A percentile compares a stretch with the other conserved stretches of the same genome.
phyloP scores from a whole-genome alignment of 2,797 vertebrate species.

The Toxotes lorentzi region DNA sequence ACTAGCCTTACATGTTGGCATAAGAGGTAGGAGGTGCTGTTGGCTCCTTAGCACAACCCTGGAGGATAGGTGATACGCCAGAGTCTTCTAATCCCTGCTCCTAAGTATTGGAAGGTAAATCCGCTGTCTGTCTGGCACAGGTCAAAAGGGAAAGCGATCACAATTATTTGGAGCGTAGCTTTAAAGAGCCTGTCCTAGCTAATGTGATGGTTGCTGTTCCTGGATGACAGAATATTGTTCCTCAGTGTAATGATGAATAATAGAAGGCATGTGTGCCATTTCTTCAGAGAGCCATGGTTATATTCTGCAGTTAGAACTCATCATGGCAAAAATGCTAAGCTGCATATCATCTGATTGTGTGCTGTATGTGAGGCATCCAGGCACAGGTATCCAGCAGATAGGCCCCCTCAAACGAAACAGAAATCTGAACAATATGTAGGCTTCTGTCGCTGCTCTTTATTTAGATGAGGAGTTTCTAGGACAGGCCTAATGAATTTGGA shows the following conservation, averaged over 20 bases:
- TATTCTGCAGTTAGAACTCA: slow-evolving; percentile 41
- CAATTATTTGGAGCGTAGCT: slow-evolving; percentile 68
- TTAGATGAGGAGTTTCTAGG: slow-evolving; percentile 47
- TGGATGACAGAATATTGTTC: slow-evolving; percentile 56
- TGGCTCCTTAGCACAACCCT: slow-evolving; percentile 61
- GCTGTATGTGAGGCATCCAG: slow-evolving; percentile 30
- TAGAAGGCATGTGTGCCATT: slow-evolving; percentile 25
- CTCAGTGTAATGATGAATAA: slow-evolving; percentile 60
- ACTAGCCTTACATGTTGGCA: slow-evolving; percentile 55
- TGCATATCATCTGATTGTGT: slow-evolving; percentile 46
- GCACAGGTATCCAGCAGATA: slow-evolving; percentile 31
- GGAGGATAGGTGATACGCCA: slow-evolving; percentile 72
- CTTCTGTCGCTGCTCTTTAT: slow-evolving; percentile 43
- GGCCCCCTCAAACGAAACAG: slow-evolving; percentile 5
- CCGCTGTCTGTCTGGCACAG: slow-evolving; percentile 72
- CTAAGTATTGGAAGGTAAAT: slow-evolving; percentile 76
- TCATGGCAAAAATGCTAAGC: slow-evolving; percentile 34
- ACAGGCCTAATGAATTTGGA: slow-evolving; percentile 25
- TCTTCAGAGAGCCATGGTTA: slow-evolving; percentile 36
- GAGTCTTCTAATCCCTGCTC: slow-evolving; percentile 74
- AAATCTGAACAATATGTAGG: slow-evolving; percentile 32
- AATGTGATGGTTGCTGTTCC: slow-evolving; percentile 51
- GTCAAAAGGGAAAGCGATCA: slow-evolving; percentile 79
- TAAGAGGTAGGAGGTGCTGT: slow-evolving; percentile 69
- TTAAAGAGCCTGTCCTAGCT: slow-evolving; percentile 64